Conservation (phyloP, 2,888 invertebrate species). For the Noctua comes region DNA sequence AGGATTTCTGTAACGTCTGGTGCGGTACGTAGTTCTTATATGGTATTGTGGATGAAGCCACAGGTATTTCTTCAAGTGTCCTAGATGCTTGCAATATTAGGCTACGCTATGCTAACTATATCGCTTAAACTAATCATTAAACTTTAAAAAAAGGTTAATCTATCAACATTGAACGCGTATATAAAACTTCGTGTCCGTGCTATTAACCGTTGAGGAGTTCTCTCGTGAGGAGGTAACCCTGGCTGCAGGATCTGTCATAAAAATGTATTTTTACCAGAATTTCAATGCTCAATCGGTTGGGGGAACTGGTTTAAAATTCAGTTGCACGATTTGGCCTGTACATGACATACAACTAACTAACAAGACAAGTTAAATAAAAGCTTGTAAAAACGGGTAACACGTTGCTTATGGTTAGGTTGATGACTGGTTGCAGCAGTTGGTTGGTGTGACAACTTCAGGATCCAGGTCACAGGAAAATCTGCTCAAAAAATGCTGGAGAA, state of each 20-base stretch:
- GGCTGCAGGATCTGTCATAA: background rate
- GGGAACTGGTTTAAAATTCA: background rate
- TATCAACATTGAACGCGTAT: no score
- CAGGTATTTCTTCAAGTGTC: background rate
- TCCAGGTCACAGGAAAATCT: background rate
- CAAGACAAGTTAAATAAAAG: background rate
- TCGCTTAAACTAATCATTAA: background rate
- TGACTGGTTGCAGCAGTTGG: background rate
- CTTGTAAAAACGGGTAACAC: background rate
- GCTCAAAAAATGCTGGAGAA: background rate
- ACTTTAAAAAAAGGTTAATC: no score
- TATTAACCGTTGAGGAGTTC: no score
- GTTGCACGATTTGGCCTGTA: no score
- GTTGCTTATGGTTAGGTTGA: background rate
- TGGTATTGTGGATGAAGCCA: background rate
- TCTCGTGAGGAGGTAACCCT: background rate
- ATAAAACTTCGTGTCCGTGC: background rate
- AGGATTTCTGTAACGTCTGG: background rate
- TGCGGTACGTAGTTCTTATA: background rate
- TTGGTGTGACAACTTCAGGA: background rate
- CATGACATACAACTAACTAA: background rate
- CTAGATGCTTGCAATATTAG: background rate
- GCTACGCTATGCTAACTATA: conserved; percentile 4
- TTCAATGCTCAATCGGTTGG: background rate
- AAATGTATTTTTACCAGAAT: background rate